A percentile compares a stretch with the other conserved stretches of the same genome.
Evolutionary conservation across 2,888 invertebrate species (phyloP).

Genomic region (Tribolium freemani): DNA sequence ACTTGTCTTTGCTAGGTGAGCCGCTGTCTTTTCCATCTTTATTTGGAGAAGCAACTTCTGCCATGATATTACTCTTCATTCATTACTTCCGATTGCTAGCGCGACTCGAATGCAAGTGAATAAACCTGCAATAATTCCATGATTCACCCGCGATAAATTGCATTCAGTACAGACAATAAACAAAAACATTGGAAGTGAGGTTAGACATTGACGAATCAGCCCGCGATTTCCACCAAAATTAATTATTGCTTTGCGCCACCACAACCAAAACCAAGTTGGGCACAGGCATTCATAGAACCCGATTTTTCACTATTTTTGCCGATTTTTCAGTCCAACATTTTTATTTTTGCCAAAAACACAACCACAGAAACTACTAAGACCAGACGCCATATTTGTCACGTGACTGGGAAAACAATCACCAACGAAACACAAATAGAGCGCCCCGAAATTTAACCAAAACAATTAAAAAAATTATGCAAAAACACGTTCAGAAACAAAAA

Average conservation of each 20-base stretch:
- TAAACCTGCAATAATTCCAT: constrained; percentile 5
- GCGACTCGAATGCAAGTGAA: constrained; percentile 1
- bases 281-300: not conserved
- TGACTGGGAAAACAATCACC: constrained; percentile 21
- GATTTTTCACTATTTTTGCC: not conserved
- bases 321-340: constrained; percentile 33
- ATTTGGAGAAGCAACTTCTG: constrained; percentile 62
- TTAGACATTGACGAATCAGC: constrained; percentile 23
- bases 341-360: constrained; percentile 33
- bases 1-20: constrained; percentile 69
- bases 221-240: constrained; percentile 29
- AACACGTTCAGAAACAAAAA: not conserved
- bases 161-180: constrained; percentile 9
- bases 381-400: constrained; percentile 40
- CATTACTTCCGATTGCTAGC: constrained; percentile 46
- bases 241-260: not conserved
- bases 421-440: not conserved
- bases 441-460: not conserved
- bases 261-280: not conserved
- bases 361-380: constrained; percentile 11
- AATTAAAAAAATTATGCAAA: not conserved
- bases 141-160: not conserved
- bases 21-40: constrained; percentile 63
- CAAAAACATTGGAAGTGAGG: constrained; percentile 41
- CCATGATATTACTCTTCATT: constrained; percentile 61